phyloP scores from a whole-genome alignment of 2,888 invertebrate species.

The Phorcus lineatus region DNA sequence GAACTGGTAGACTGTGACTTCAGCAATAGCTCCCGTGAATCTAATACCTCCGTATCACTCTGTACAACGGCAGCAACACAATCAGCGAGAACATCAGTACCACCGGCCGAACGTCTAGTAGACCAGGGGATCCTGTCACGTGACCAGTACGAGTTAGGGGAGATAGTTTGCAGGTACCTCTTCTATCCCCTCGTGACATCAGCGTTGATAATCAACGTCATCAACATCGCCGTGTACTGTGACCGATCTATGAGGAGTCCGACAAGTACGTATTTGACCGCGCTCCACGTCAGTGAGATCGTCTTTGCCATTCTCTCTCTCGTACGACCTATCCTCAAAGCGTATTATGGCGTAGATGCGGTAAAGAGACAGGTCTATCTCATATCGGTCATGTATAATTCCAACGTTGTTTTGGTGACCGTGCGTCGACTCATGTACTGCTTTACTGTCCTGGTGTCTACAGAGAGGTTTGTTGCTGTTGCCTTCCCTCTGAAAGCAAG shows the following conservation, averaged over 20 bases:
- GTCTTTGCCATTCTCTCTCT: neutral
- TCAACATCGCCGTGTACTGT: neutral
- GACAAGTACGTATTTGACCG: neutral
- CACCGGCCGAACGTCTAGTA: no score
- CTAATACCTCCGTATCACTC: no score
- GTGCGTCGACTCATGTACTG: neutral
- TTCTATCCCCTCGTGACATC: neutral
- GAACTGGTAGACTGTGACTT: no score
- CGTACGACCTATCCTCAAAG: neutral
- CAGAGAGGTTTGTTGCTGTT: neutral
- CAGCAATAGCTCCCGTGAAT: no score
- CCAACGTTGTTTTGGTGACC: neutral
- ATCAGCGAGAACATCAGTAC: no score
- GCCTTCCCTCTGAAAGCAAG: neutral
- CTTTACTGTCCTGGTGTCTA: neutral
- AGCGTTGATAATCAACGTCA: neutral
- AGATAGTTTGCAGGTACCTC: neutral
- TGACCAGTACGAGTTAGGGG: neutral
- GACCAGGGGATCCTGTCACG: neutral
- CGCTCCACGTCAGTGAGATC: neutral
- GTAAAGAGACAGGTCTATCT: neutral
- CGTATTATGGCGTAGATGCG: neutral
- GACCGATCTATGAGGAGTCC: neutral
- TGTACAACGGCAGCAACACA: no score
- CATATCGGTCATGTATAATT: neutral